Evolutionary conservation across 2,888 invertebrate genomes (phyloP), one percentile per base, ranked within the genome.

Genomic region (Ectropis crepuscularia): DNA sequence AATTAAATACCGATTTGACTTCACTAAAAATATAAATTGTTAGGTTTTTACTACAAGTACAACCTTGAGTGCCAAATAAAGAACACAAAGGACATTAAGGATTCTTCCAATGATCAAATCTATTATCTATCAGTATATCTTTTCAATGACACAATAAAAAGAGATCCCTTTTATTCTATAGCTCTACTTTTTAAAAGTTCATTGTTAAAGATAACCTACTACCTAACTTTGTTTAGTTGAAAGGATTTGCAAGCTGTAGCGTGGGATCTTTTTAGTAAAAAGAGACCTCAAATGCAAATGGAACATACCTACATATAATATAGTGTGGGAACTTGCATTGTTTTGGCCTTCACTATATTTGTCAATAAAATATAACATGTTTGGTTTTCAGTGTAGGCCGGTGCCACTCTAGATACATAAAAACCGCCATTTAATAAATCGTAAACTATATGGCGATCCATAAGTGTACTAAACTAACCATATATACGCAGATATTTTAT

Each of bases 121-220:
- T 28, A 1, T 28, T 28, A 28, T 2, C 16, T 28, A 28, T 28
- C 4, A 28, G 4, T 28, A 28, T 28, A 28, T 28, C 16, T 28
- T 28, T 28, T 28, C 16, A 28, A 28, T 11, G 36, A 59, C 36
- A 36, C 38, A 6, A 10, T 36, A 7, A 0, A 8, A 36, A 12
- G 10, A 12, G n/a, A 12, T 7, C 12, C 8, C 8, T 54, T 6
- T 39, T 16, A 9, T 5, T 37, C 6, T 6, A 42, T 45, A 5
- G 39, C 10, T 39, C 36, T 54, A 28, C 43, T 55, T 46, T 55
- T 50, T 50, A 36, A 62, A 62, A 62, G 41, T 41, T 51, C 28
- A n/a, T 51, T 51, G 51, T 51, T n/a, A 51, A 39, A 39, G 28
- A 10, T 5, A 41, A 43, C n/a, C n/a, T 6, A 10, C 9, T 43